Evolutionary conservation across 2,113 vertebrate genomes (phyloP).

Genomic region (Epinephelus lanceolatus): DNA sequence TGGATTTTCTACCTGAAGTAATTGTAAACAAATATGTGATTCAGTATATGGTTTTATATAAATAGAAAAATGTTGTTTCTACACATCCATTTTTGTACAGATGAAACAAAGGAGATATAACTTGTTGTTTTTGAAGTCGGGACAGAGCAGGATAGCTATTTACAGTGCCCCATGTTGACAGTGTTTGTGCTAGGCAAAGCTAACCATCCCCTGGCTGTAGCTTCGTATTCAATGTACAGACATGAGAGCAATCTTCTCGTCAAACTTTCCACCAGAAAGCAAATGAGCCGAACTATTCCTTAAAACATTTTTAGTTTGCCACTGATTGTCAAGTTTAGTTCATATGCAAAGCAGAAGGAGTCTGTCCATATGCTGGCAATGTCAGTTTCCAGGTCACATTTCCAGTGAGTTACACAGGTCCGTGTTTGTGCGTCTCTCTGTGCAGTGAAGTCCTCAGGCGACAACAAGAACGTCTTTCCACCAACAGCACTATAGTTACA

Average conservation of each 20-base stretch:
- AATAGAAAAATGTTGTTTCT: too few species aligned
- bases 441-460: conserved; percentile 7
- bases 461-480: conserved; percentile 15
- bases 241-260: neutral
- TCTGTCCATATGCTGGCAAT: neutral
- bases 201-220: too few species aligned
- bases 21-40: too few species aligned
- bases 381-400: conserved; percentile 7
- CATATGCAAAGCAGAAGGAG: neutral
- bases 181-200: too few species aligned
- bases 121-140: too few species aligned
- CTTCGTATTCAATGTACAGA: too few species aligned
- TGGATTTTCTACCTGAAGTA: too few species aligned
- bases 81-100: too few species aligned
- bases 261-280: neutral
- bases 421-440: neutral
- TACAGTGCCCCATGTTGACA: too few species aligned
- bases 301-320: conserved; percentile 1
- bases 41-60: too few species aligned
- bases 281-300: neutral
- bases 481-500: conserved; percentile 18
- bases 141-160: too few species aligned
- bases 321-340: conserved; percentile 55
- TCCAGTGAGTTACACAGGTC: neutral
- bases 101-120: too few species aligned